phyloP scores from a whole-genome alignment of 30 jellyfish, hydroid and myxozoan genomes.

The Aurelia coerulea region DNA sequence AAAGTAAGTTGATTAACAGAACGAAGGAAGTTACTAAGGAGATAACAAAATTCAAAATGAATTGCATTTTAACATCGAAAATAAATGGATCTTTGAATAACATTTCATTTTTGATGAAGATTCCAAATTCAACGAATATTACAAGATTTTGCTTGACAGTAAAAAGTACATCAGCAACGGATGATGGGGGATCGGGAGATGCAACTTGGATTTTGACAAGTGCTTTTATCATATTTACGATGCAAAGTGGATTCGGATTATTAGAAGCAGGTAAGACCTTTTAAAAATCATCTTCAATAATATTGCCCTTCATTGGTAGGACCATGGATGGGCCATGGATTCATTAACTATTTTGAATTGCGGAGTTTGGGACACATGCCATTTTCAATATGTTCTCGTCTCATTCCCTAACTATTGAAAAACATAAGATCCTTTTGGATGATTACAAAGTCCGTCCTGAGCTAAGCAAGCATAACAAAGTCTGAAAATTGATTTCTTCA shows the following conservation, averaged over 20 bases:
- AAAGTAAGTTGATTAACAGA: too few species aligned
- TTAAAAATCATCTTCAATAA: not conserved
- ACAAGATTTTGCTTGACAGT: constrained; percentile 4
- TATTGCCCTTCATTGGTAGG: not conserved
- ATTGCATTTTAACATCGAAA: too few species aligned
- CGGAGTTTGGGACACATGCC: too few species aligned
- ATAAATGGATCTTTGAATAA: not conserved
- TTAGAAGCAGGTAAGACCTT: constrained; percentile 82
- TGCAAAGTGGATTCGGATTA: constrained; percentile 95
- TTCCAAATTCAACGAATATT: not conserved
- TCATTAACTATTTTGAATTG: not conserved
- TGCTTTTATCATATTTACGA: constrained; percentile 85
- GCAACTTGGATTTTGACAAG: constrained; percentile 91
- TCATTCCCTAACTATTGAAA: too few species aligned
- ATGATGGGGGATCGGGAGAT: constrained; percentile 81
- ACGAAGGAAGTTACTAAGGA: too few species aligned
- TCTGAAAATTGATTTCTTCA: too few species aligned
- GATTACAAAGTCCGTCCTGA: too few species aligned
- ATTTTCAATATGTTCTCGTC: too few species aligned
- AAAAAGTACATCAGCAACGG: not conserved
- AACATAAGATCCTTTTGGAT: too few species aligned
- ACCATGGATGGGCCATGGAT: not conserved
- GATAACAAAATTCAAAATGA: too few species aligned
- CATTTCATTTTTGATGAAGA: not conserved
- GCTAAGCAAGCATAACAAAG: too few species aligned